Evolutionary conservation across 2,797 vertebrate genomes (phyloP).

Genomic region (Cichlasoma orientale): DNA sequence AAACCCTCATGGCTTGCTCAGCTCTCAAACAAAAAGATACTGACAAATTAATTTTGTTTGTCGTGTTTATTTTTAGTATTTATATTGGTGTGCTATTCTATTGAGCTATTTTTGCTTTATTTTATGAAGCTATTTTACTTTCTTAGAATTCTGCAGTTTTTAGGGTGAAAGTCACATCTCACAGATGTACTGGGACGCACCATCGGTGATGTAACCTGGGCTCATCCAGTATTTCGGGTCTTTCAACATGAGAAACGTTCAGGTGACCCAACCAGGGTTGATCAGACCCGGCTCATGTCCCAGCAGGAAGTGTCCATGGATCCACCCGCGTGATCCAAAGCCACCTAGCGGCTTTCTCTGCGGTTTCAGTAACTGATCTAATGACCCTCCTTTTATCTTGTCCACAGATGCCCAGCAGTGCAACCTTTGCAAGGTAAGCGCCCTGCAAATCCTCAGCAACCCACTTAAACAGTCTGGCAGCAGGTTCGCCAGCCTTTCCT

Average conservation of each 20-base stretch:
- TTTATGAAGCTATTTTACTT: not conserved
- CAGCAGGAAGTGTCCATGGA: not conserved
- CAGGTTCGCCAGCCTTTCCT: too few relatives aligned
- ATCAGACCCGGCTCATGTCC: too few relatives aligned
- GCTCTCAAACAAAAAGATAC: not conserved
- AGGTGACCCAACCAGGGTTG: too few relatives aligned
- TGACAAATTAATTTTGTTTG: not conserved
- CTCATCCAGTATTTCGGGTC: not conserved
- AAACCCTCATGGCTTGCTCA: not conserved
- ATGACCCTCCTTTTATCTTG: too few relatives aligned
- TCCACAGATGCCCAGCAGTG: too few relatives aligned
- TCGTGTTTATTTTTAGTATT: not conserved
- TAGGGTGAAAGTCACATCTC: not conserved
- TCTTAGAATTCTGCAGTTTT: not conserved
- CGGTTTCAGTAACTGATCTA: not conserved
- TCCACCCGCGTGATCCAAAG: not conserved
- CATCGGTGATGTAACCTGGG: not conserved
- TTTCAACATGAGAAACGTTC: too few relatives aligned
- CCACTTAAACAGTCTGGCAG: too few relatives aligned
- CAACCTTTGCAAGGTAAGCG: not conserved
- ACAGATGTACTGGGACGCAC: not conserved
- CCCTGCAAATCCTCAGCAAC: not conserved
- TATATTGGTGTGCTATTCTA: not conserved
- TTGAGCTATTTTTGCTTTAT: rapidly evolving
- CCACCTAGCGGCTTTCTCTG: not conserved